A percentile compares a stretch with the other conserved stretches of the same genome.
These are phyloP conservation scores for Platalea minor DNA, from an alignment of 2,797 vertebrate species.

Conservation along the genomic window DNA sequence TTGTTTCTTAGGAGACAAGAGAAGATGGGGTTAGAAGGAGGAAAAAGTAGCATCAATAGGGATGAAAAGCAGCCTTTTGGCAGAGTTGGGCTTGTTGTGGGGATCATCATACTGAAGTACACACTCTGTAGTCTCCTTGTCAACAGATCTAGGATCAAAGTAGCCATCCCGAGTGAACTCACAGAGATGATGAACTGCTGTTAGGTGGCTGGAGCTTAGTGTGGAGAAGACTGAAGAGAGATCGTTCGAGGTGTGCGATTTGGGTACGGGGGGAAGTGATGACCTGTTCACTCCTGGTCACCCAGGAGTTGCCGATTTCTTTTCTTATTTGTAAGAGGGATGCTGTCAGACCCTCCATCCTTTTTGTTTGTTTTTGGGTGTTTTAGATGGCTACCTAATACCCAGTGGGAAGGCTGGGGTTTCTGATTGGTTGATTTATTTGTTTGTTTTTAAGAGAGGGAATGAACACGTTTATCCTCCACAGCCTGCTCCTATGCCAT, in stretches of 20 bases:
- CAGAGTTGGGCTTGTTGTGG: neutral
- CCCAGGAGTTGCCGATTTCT: neutral
- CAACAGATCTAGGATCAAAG: neutral
- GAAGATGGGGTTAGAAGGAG: neutral
- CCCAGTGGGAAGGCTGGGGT: neutral
- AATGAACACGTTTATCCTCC: neutral
- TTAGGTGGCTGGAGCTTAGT: neutral
- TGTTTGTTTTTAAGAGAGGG: neutral
- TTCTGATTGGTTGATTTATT: neutral
- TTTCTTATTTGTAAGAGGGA: neutral
- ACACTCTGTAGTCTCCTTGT: neutral
- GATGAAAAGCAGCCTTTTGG: neutral
- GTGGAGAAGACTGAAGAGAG: neutral
- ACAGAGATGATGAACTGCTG: neutral
- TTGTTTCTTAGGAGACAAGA: neutral
- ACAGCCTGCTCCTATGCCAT: neutral
- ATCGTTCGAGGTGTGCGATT: neutral
- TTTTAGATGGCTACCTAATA: neutral
- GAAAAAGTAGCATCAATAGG: neutral
- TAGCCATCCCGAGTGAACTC: neutral
- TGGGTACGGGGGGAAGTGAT: neutral
- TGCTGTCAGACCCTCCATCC: neutral
- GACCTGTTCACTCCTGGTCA: neutral
- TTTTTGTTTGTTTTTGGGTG: neutral
- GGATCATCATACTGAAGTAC: neutral